Conservation (phyloP, 2,888 invertebrate genomes). For the Lymantria dispar region DNA sequence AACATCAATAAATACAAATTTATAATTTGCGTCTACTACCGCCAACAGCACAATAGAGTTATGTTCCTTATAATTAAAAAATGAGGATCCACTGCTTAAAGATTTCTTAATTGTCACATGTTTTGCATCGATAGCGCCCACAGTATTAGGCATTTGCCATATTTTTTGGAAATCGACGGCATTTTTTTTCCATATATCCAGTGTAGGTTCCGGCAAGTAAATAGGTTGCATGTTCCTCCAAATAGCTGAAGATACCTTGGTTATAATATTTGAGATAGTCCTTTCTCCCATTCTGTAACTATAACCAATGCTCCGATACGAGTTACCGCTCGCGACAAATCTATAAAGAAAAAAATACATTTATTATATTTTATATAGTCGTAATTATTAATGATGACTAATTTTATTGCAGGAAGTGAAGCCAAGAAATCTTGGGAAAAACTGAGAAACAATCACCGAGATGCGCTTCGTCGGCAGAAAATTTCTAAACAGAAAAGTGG, state of each 20-base stretch:
- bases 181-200: constrained; percentile 5
- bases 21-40: constrained; percentile 19
- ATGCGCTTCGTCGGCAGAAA: constrained; percentile 3
- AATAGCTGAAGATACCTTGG: constrained; percentile 5
- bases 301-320: constrained; percentile 4
- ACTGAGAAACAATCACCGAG: constrained; percentile 8
- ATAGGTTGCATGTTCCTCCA: constrained; percentile 5
- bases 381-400: constrained; percentile 5
- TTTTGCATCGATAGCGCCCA: constrained; percentile 18
- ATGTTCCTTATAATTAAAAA: constrained; percentile 20
- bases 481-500: background rate
- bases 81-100: constrained; percentile 13
- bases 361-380: background rate
- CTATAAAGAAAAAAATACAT: constrained; percentile 3
- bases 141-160: constrained; percentile 19
- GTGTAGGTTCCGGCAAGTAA: constrained; percentile 4
- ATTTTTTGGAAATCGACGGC: constrained; percentile 3
- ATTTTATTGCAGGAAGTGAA: constrained; percentile 8
- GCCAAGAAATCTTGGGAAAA: too few species aligned
- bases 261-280: constrained; percentile 5
- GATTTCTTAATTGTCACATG: constrained; percentile 19
- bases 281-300: constrained; percentile 5
- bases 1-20: constrained; percentile 19
- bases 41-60: constrained; percentile 17
- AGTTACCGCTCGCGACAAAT: constrained; percentile 5